Percentiles rank a stretch among this genome's conserved stretches.
Evolutionary conservation across 1,140 invertebrate genomes (phyloP).

Genomic region (Orius laevigatus): DNA sequence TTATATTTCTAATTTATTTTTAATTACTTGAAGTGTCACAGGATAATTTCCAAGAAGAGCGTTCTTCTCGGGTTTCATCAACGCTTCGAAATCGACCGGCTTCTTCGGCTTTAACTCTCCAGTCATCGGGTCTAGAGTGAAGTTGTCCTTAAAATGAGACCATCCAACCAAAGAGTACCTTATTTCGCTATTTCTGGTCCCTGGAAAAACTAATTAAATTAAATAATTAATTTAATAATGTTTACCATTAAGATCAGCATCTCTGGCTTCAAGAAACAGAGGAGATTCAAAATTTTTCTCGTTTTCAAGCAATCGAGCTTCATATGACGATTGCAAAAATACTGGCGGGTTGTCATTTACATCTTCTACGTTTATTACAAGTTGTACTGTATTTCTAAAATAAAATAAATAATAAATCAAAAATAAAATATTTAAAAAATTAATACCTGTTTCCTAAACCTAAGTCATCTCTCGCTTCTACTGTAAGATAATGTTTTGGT

Average conservation of each 20-base stretch:
- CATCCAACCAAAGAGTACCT: constrained; percentile 64
- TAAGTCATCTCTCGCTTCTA: constrained; percentile 77
- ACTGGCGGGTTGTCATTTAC: constrained; percentile 75
- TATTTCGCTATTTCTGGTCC: constrained; percentile 70
- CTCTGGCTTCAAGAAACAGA: constrained; percentile 60
- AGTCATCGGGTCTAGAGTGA: constrained; percentile 55
- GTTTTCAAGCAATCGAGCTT: constrained; percentile 69
- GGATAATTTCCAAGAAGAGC: constrained; percentile 11
- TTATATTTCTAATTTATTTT: constrained; percentile 26
- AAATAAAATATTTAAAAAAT: constrained; percentile 4
- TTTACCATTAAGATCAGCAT: constrained; percentile 69
- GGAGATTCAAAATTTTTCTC: constrained; percentile 57
- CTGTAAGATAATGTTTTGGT: constrained; percentile 72
- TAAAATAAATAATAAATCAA: constrained; percentile 1
- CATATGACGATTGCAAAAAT: constrained; percentile 67
- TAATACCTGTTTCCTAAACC: constrained; percentile 59
- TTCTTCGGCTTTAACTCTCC: constrained; percentile 50
- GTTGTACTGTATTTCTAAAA: constrained; percentile 58
- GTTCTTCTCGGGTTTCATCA: constrained; percentile 18
- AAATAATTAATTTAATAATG: neutral
- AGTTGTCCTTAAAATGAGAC: constrained; percentile 51
- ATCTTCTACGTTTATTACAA: constrained; percentile 73
- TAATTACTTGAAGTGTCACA: constrained; percentile 38
- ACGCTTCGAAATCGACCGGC: constrained; percentile 62
- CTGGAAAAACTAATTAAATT: constrained; percentile 26